phyloP scores from a whole-genome alignment of 2,888 invertebrate species.

The Galerucella calmariensis region DNA sequence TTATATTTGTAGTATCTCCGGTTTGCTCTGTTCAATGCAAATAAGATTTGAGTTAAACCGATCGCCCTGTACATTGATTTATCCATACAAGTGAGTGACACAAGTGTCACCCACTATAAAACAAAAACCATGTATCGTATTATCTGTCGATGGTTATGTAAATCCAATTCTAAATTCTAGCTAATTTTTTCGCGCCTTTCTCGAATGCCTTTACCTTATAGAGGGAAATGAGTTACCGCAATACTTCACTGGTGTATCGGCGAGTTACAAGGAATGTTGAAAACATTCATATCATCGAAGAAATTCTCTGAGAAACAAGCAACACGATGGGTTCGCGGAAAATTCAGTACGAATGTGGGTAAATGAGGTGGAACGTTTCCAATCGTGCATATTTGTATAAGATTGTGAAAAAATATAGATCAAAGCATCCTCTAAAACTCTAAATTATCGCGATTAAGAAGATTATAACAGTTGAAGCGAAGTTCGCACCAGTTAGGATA shows the following conservation, averaged over 20 bases:
- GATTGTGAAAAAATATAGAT: too few relatives aligned
- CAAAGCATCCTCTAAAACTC: too few relatives aligned
- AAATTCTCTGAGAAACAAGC: neutral
- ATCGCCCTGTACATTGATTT: neutral
- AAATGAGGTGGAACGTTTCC: neutral
- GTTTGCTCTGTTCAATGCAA: too few relatives aligned
- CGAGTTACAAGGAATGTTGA: conserved; percentile 4
- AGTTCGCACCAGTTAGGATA: too few relatives aligned
- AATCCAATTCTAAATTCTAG: conserved; percentile 36
- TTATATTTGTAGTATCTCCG: too few relatives aligned
- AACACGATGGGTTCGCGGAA: neutral
- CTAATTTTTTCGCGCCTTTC: conserved; percentile 40
- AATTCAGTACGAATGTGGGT: neutral
- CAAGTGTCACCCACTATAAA: conserved; percentile 27
- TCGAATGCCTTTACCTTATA: conserved; percentile 42
- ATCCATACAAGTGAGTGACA: too few relatives aligned
- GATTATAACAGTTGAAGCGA: too few relatives aligned
- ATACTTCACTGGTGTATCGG: conserved; percentile 30
- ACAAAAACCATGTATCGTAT: conserved; percentile 36
- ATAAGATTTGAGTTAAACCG: neutral
- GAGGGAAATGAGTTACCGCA: conserved; percentile 38
- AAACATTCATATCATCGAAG: conserved; percentile 1
- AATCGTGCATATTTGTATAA: too few relatives aligned
- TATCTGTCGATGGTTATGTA: conserved; percentile 28
- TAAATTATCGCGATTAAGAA: too few relatives aligned